Conservation (phyloP, 2,888 invertebrate species). For the Dinocampus coccinellae region DNA sequence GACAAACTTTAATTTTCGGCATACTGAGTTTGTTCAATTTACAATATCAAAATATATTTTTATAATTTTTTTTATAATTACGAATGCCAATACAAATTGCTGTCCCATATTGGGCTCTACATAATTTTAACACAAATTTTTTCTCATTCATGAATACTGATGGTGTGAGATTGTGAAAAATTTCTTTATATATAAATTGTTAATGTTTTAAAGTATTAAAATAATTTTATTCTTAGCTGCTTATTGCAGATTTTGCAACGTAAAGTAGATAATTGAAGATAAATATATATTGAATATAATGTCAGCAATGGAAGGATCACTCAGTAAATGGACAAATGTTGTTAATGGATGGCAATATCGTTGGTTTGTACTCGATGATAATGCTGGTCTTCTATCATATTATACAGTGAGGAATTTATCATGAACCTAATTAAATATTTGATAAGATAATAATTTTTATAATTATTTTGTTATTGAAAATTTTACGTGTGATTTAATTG, state of each 20-base stretch:
- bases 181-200: not conserved
- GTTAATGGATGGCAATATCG: conserved; percentile 99
- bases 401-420: conserved; percentile 84
- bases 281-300: conserved; percentile 51
- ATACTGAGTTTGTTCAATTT: not conserved
- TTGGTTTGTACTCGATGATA: conserved; percentile 99
- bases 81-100: too few species aligned
- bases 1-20: not conserved
- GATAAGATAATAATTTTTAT: not conserved
- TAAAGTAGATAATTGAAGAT: not conserved
- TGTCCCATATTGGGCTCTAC: too few species aligned
- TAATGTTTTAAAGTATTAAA: not conserved
- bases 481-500: not conserved
- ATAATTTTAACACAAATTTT: too few species aligned
- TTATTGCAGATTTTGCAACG: not conserved
- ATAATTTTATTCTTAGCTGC: not conserved
- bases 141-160: too few species aligned
- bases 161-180: too few species aligned
- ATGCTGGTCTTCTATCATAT: conserved; percentile 94
- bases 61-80: too few species aligned
- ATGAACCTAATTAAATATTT: not conserved
- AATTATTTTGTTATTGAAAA: not conserved
- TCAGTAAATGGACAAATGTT: conserved; percentile 98
- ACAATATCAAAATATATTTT: not conserved
- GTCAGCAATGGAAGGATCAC: conserved; percentile 89